Evolutionary conservation across 2,797 vertebrate species (phyloP), one percentile per base, ranked within the genome.

Genomic region (Melanotaenia nigrans): DNA sequence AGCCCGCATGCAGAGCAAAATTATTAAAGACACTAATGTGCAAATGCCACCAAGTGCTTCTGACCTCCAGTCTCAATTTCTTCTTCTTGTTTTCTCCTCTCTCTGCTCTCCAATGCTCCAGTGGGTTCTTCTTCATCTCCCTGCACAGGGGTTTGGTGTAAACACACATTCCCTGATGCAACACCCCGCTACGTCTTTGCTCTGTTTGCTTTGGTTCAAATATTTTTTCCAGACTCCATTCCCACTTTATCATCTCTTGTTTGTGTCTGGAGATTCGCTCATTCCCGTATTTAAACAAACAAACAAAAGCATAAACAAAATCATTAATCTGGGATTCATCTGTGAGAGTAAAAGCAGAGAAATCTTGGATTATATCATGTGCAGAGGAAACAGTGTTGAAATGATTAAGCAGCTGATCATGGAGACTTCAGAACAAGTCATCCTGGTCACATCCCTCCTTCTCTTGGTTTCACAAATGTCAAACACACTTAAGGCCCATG

Each of bases 181-280:
- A 70, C 60, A 75, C 72, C 69, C 62, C 32, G 28, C 74, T 65
- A 9, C 10, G 13, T 65, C 68, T 71, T 56, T 20, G 8, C 59
- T 78, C 65, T 68, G 67, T 84, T 85, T 81, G 68, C 70, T 71
- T 68, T 57, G 25, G 60, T 40, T 63, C 53, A 51, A 64, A 62
- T 62, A 0, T 61, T 60, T 66, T 66, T 81, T 28, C 61, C 22
- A 68, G 68, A 54, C 58, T 82, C 60, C 24, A 61, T 65, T 75
- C 81, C 72, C 57, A 77, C 47, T 77, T 74, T 62, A 84, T 80
- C 65, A 38, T 71, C 55, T 25, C 33, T 32, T 77, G 49, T 64
- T 78, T 68, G 47, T 57, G 25, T 80, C 60, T n/a, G n/a, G 56
- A 67, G 62, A 77, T 65, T 73, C 25, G n/a, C 33, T 85, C 14